phyloP scores from a whole-genome alignment of 37 sponge, comb jelly and placozoan genomes.

The Geodia barretti region DNA sequence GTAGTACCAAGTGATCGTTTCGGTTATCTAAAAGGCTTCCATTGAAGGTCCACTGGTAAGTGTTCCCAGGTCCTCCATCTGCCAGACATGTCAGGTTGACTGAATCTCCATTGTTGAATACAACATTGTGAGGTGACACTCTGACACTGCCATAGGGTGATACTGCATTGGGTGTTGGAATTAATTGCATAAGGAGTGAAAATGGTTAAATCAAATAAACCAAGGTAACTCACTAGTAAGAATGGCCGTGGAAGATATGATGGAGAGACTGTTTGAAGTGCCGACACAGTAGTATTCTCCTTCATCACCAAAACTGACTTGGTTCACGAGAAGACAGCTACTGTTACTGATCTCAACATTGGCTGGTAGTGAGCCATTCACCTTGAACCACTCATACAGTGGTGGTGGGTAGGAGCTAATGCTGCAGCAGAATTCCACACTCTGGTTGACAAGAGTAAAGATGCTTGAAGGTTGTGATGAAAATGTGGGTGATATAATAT shows the following conservation, averaged over 20 bases:
- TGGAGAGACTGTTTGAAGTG: neutral
- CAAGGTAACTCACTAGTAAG: neutral
- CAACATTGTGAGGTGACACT: neutral
- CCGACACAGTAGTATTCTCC: slow-evolving; percentile 18
- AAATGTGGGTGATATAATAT: too few relatives aligned
- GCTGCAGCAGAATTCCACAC: neutral
- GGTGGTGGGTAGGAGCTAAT: neutral
- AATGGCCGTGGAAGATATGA: neutral
- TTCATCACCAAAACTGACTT: slow-evolving; percentile 23
- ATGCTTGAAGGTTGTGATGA: neutral
- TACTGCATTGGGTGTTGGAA: too few relatives aligned
- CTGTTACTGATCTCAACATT: neutral
- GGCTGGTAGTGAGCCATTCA: neutral
- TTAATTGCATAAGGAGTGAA: too few relatives aligned
- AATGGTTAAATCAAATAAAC: neutral
- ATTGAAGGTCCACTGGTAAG: slow-evolving; percentile 47
- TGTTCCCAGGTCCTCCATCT: slow-evolving; percentile 19
- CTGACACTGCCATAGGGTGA: neutral
- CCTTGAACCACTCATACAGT: neutral
- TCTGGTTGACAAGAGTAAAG: neutral
- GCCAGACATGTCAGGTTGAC: slow-evolving; percentile 5
- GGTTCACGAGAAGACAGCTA: neutral
- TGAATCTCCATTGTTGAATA: neutral
- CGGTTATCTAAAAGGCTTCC: slow-evolving; percentile 27
- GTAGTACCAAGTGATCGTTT: neutral